phyloP scores from a whole-genome alignment of 2,113 vertebrate species.

The Pituophis catenifer region DNA sequence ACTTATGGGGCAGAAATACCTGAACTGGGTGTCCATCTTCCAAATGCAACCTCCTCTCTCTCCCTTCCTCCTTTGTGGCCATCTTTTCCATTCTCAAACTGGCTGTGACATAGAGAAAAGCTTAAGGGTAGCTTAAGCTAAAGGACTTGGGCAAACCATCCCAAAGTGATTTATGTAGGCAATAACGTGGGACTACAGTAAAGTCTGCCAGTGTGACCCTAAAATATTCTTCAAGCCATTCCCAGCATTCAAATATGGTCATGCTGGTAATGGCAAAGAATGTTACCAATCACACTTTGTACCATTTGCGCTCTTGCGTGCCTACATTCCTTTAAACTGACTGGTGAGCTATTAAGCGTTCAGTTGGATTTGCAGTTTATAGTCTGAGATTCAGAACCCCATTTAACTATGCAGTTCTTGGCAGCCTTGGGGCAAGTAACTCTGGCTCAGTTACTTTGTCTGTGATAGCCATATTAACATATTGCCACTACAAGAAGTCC shows the following conservation, averaged over 20 bases:
- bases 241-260: constrained; percentile 12
- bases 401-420: background rate
- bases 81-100: background rate
- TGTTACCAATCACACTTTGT: background rate
- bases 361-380: background rate
- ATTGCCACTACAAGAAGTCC: background rate
- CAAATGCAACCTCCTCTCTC: background rate
- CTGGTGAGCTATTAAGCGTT: background rate
- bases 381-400: background rate
- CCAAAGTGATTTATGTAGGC: background rate
- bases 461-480: background rate
- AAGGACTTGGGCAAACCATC: background rate
- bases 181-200: background rate
- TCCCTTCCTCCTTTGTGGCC: background rate
- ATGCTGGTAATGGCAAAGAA: background rate
- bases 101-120: background rate
- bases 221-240: background rate
- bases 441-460: background rate
- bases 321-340: background rate
- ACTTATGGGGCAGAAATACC: background rate
- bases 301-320: background rate
- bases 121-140: background rate
- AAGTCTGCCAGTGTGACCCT: background rate
- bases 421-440: background rate
- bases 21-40: background rate